phyloP scores from a whole-genome alignment of 2,888 invertebrate species.

The Xestobium rufovillosum region DNA sequence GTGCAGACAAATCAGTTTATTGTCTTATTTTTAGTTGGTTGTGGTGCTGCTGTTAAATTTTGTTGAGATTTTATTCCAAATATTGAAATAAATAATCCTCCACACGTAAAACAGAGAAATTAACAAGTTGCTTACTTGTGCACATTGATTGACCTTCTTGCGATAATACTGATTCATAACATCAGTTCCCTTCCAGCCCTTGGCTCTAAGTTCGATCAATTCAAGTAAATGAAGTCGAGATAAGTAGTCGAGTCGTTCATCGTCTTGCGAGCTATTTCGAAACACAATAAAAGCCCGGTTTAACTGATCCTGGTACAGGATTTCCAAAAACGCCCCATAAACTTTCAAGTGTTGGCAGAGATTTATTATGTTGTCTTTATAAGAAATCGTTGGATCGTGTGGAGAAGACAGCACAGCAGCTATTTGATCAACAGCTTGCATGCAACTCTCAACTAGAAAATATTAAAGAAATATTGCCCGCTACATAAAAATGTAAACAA shows the following conservation, averaged over 20 bases:
- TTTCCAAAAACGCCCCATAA: slow-evolving; percentile 73
- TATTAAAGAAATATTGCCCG: slow-evolving; percentile 15
- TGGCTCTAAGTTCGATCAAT: slow-evolving; percentile 86
- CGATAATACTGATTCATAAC: slow-evolving; percentile 80
- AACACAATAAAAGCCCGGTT: slow-evolving; percentile 80
- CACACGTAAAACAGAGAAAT: slow-evolving; percentile 3
- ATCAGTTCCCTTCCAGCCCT: slow-evolving; percentile 81
- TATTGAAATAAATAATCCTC: neutral
- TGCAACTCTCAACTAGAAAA: slow-evolving; percentile 69
- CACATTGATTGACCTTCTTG: slow-evolving; percentile 44
- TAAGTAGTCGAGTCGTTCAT: slow-evolving; percentile 76
- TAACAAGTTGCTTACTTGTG: slow-evolving; percentile 28
- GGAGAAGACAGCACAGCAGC: slow-evolving; percentile 69
- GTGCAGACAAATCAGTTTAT: too few species aligned
- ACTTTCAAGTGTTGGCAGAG: slow-evolving; percentile 76
- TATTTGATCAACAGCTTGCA: slow-evolving; percentile 75
- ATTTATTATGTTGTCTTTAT: slow-evolving; percentile 64
- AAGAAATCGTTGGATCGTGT: slow-evolving; percentile 55
- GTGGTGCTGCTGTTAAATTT: slow-evolving; percentile 5
- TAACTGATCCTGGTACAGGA: slow-evolving; percentile 75
- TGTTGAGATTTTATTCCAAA: neutral
- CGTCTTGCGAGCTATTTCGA: slow-evolving; percentile 83
- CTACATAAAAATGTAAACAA: neutral
- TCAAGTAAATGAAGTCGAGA: slow-evolving; percentile 84
- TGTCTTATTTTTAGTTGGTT: too few species aligned